Conservation (phyloP, 2,797 vertebrate species). For the Dendrocincla fuliginosa region DNA sequence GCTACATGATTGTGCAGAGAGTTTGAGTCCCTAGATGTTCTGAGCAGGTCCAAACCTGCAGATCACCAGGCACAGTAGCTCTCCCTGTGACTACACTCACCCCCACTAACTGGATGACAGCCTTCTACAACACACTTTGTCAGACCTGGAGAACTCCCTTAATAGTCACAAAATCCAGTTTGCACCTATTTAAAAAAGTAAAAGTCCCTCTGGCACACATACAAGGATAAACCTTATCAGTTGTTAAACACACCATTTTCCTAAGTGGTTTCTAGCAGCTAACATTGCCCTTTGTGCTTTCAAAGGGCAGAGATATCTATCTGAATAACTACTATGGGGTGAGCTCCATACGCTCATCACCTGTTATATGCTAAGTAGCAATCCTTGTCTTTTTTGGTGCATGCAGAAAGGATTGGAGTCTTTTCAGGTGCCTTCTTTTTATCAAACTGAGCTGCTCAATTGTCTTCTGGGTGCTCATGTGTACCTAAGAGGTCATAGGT, state of each 20-base stretch:
- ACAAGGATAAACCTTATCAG: background rate
- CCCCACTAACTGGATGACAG: background rate
- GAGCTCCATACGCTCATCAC: background rate
- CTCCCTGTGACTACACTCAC: background rate
- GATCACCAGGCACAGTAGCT: accelerated
- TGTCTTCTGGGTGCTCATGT: accelerated
- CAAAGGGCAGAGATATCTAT: background rate
- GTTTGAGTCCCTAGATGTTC: background rate
- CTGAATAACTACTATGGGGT: accelerated
- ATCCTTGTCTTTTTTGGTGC: background rate
- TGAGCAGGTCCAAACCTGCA: background rate
- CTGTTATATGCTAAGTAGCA: accelerated
- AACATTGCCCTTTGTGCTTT: background rate
- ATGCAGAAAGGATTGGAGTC: background rate
- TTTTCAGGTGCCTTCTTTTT: background rate
- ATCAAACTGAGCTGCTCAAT: background rate
- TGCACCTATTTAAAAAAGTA: background rate
- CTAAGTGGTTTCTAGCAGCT: background rate
- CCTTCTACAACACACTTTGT: background rate
- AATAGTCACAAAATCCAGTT: background rate
- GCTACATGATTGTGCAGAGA: background rate
- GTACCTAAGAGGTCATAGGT: accelerated
- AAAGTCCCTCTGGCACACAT: background rate
- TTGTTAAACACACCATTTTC: background rate
- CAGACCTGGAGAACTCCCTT: background rate